Percentiles rank a stretch among this genome's conserved stretches.
phyloP scores from a whole-genome alignment of 2,797 vertebrate species.

The Onychomys leucogaster region DNA sequence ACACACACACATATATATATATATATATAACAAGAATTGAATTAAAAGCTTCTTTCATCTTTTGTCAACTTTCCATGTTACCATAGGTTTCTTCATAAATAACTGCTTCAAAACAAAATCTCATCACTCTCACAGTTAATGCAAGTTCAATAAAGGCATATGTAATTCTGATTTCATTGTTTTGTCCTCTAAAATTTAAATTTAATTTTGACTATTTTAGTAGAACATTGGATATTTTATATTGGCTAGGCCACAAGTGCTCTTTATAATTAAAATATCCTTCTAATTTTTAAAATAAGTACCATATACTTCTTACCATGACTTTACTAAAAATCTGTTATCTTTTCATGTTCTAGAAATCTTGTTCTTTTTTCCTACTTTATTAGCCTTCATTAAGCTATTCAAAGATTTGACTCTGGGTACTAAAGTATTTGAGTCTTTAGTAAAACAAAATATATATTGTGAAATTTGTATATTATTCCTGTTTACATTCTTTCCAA shows the following conservation, averaged over 20 bases:
- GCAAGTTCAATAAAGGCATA: neutral
- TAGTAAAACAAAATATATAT: neutral
- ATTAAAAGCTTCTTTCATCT: neutral
- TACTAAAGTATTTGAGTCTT: neutral
- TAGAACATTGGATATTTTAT: neutral
- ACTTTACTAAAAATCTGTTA: neutral
- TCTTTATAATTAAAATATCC: neutral
- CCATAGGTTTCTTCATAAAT: neutral
- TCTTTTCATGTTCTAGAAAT: neutral
- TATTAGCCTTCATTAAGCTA: neutral
- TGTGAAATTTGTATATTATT: neutral
- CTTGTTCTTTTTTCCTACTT: neutral
- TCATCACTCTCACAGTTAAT: neutral
- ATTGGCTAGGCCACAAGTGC: neutral
- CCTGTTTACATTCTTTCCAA: neutral
- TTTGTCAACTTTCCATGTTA: neutral
- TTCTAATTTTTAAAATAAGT: neutral
- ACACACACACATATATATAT: no score
- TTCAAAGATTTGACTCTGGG: neutral
- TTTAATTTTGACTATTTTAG: neutral
- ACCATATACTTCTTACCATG: neutral
- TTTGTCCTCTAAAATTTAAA: neutral
- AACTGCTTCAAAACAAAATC: neutral
- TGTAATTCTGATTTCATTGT: neutral
- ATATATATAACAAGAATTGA: neutral